phyloP scores from a whole-genome alignment of 2,888 invertebrate genomes.

The Gnatocerus cornutus region DNA sequence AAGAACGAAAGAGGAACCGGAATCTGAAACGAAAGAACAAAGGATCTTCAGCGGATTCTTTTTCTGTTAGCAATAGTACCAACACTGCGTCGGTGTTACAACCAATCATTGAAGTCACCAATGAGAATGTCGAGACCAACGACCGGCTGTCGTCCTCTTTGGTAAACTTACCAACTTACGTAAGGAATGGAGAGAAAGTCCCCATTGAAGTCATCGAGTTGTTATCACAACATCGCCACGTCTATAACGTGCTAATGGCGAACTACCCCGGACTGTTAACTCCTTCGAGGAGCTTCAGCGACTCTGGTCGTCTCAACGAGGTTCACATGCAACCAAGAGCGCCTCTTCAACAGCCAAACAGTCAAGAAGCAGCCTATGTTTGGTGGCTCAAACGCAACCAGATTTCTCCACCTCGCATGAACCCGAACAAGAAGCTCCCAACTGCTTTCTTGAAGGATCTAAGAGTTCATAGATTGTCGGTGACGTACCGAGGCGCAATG shows the following conservation, averaged over 20 bases:
- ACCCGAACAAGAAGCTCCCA: conserved; percentile 70
- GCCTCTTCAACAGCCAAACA: conserved; percentile 65
- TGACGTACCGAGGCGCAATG: conserved; percentile 91
- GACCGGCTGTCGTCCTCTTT: conserved; percentile 84
- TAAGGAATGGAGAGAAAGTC: conserved; percentile 84
- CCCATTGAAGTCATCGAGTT: conserved; percentile 84
- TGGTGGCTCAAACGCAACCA: conserved; percentile 75
- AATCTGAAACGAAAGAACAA: conserved; percentile 74
- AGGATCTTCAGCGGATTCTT: conserved; percentile 81
- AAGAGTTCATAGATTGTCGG: conserved; percentile 82
- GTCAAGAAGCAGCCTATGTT: conserved; percentile 72
- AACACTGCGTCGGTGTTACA: conserved; percentile 76
- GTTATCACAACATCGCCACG: conserved; percentile 79
- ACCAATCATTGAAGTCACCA: conserved; percentile 70
- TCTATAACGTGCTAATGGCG: conserved; percentile 81
- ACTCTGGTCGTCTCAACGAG: conserved; percentile 75
- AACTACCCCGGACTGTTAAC: conserved; percentile 84
- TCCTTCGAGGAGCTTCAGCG: conserved; percentile 84
- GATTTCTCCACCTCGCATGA: conserved; percentile 67
- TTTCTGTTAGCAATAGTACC: conserved; percentile 81
- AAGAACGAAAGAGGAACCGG: conserved; percentile 76
- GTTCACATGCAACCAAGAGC: conserved; percentile 62
- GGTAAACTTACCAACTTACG: conserved; percentile 88
- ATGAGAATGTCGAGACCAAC: conserved; percentile 56
- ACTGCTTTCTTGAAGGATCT: conserved; percentile 84